phyloP scores from a whole-genome alignment of 1,140 invertebrate species.

The Euura saliciscinereae region DNA sequence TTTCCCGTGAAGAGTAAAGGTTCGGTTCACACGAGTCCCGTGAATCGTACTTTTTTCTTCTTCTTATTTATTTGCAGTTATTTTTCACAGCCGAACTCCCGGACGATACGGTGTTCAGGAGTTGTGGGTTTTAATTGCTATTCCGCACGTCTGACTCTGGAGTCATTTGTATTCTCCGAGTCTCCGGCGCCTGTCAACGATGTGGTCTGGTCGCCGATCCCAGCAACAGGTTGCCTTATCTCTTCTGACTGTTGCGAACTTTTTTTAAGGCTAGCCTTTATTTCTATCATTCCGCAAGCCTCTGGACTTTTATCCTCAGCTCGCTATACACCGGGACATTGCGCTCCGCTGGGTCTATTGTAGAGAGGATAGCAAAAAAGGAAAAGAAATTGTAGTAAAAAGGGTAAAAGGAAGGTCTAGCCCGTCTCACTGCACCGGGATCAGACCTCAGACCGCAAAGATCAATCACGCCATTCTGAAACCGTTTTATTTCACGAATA shows the following conservation, averaged over 20 bases:
- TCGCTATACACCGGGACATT: not conserved
- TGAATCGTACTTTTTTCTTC: not conserved
- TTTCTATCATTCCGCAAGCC: not conserved
- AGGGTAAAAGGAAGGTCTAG: not conserved
- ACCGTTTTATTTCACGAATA: no score
- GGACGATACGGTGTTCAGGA: not conserved
- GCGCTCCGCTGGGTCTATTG: not conserved
- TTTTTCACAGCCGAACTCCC: not conserved
- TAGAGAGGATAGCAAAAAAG: not conserved
- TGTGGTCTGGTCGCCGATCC: not conserved
- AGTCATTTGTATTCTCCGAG: conserved; percentile 3
- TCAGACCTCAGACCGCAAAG: not conserved
- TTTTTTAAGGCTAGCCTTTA: not conserved
- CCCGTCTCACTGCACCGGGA: not conserved
- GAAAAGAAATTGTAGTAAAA: not conserved
- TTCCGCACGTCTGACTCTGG: not conserved
- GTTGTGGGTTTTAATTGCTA: conserved; percentile 3
- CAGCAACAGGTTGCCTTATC: conserved; percentile 2
- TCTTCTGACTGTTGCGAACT: not conserved
- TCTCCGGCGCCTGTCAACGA: not conserved
- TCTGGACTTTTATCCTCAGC: not conserved
- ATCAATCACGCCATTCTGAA: not conserved
- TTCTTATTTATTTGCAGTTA: not conserved
- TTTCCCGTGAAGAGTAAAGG: no score
- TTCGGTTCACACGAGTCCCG: no score